Conservation (phyloP, 2,888 invertebrate genomes). For the Phymatocera aterrima region DNA sequence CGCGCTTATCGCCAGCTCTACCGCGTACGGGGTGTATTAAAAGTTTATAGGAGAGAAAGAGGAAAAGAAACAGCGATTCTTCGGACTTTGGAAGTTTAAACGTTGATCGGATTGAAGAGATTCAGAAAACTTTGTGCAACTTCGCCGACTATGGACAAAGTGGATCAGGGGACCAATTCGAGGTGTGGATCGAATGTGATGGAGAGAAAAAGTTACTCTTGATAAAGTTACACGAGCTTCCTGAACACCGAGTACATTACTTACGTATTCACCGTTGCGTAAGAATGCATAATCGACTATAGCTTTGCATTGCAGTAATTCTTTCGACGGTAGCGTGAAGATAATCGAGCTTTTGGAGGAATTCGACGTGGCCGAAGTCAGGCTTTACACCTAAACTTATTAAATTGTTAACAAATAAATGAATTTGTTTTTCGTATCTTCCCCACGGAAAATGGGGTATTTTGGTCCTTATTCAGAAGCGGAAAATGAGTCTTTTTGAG, state of each 20-base stretch:
- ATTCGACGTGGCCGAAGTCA: neutral
- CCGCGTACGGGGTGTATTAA: conserved; percentile 40
- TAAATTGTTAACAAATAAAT: no score
- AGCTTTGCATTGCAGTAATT: conserved; percentile 20
- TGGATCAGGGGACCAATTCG: conserved; percentile 28
- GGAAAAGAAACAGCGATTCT: conserved; percentile 17
- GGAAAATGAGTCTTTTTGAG: conserved; percentile 3
- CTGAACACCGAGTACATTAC: conserved; percentile 21
- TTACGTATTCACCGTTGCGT: conserved; percentile 28
- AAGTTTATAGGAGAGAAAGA: conserved; percentile 9
- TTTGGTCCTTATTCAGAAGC: neutral
- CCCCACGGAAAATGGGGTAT: neutral
- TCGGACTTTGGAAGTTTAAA: conserved; percentile 1
- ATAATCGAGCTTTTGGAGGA: neutral
- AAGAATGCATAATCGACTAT: conserved; percentile 46
- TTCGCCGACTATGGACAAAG: conserved; percentile 2
- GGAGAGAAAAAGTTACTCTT: conserved; percentile 18
- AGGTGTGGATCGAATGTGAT: conserved; percentile 15
- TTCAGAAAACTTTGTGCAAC: conserved; percentile 24
- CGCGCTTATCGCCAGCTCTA: conserved; percentile 37
- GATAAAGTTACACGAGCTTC: conserved; percentile 7
- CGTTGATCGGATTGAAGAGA: conserved; percentile 33
- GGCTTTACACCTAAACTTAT: neutral
- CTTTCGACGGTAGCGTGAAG: conserved; percentile 10
- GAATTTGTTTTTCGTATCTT: neutral